Conservation (phyloP, 2,797 vertebrate genomes). For the Nannoperca obscura region DNA sequence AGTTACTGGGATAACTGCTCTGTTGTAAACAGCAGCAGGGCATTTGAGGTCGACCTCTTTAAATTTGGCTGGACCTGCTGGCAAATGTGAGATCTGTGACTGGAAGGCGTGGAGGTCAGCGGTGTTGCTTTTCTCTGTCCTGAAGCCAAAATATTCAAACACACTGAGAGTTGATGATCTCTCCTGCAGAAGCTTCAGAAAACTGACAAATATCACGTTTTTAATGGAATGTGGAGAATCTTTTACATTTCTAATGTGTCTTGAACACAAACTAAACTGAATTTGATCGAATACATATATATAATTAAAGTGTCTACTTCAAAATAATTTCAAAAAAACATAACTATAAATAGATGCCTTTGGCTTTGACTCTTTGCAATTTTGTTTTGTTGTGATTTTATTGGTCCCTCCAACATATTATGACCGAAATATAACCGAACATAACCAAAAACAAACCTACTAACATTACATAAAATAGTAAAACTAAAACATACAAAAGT, state of each 20-base stretch:
- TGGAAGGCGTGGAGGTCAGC: slow-evolving; percentile 9
- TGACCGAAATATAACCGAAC: no score
- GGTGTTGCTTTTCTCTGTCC: slow-evolving; percentile 35
- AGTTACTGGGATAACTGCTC: background rate
- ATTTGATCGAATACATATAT: background rate
- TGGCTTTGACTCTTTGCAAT: background rate
- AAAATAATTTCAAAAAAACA: background rate
- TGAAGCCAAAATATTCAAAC: slow-evolving; percentile 32
- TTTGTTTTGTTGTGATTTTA: no score
- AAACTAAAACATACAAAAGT: no score
- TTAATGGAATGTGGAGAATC: no score
- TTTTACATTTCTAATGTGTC: background rate
- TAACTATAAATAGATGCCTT: background rate
- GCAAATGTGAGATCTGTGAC: slow-evolving; percentile 1
- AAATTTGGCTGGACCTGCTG: slow-evolving; percentile 7
- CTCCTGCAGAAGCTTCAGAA: background rate
- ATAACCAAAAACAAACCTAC: no score
- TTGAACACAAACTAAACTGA: background rate
- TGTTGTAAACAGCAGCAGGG: background rate
- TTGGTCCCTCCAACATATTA: no score
- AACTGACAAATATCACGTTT: background rate
- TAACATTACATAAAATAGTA: no score
- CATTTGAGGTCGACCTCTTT: slow-evolving; percentile 11
- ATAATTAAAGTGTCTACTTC: background rate
- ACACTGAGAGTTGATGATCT: background rate